Conservation (phyloP, 2,797 vertebrate genomes). For the Masticophis lateralis region DNA sequence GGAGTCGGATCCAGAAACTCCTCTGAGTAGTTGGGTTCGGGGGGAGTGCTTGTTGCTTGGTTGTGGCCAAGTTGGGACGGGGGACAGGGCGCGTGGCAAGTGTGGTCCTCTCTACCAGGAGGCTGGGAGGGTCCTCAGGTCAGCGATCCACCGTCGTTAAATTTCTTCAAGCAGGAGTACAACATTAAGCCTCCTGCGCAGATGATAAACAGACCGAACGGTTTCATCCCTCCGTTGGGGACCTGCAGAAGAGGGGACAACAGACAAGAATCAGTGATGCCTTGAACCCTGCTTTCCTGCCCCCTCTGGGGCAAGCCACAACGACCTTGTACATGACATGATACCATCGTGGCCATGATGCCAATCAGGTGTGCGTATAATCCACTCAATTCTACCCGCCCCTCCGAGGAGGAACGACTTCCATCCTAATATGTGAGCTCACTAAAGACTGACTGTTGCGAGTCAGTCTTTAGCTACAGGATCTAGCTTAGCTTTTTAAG, state of each 20-base stretch:
- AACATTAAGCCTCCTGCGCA: conserved; percentile 61
- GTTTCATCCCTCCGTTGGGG: conserved; percentile 50
- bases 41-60: neutral
- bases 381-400: neutral
- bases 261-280: neutral
- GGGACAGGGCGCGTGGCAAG: neutral
- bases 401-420: neutral
- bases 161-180: conserved; percentile 46
- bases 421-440: neutral
- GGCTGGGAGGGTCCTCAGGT: neutral
- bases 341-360: neutral
- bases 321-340: neutral
- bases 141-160: too few relatives aligned
- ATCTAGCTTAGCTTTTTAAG: neutral
- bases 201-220: conserved; percentile 57
- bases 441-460: neutral
- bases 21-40: neutral
- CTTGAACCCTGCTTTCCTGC: rapidly evolving
- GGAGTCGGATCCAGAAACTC: neutral
- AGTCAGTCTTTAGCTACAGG: neutral
- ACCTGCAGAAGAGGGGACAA: neutral
- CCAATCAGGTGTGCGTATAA: neutral
- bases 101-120: neutral
- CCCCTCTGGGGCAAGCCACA: neutral
- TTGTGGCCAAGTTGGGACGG: neutral